Base-by-base conservation (phyloP, 1,140 invertebrate species). In the Bombus soroeensis region DNA sequence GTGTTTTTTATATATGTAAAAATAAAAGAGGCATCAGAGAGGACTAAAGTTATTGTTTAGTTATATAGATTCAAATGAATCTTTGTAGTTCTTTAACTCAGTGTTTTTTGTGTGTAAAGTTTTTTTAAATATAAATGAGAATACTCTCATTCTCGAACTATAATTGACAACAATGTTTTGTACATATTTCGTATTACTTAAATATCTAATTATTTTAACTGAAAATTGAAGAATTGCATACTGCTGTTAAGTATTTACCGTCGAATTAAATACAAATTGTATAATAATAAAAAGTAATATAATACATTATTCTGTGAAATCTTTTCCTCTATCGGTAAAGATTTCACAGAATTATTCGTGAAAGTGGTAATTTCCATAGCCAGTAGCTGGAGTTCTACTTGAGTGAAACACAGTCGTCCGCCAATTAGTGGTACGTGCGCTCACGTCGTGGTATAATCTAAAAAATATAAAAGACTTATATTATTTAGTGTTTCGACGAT, bases 341-440 rank as follows among this genome's bases (percentile, higher is more conserved):
- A 32, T 80, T 70, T 47, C 43, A 18, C 25, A 32, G 34, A 39
- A 53, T 72, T 68, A 32, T 1, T 39, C 47, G 68, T 72, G 37
- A 81, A 81, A 81, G 68, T 72, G 47, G 28, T 22, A 28, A 1
- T 66, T 71, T 41, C 25, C 13, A 43, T 53, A 59, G 22, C 15
- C 28, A 78, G 3, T 37, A 77, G 25, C 22, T 41, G 34, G 34
- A 59, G 43, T 78, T 81, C 32, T 28, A 82, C 34, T 47, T 53
- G 15, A 39, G 39, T 28, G 72, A 81, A 87, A 87, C 72, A 34
- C 68, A 37, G 62, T 80, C 41, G 57, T 28, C 15, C 25, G 6
- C 12, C n/a, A 79, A 68, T 66, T 79, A 41, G 5, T 64, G 32
- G 12, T 28, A 68, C 43, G 41, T 32, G 72, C 32, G 18, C 18